Base-by-base conservation (phyloP, 2,797 vertebrate species). In the Cephalopachus bancanus region DNA sequence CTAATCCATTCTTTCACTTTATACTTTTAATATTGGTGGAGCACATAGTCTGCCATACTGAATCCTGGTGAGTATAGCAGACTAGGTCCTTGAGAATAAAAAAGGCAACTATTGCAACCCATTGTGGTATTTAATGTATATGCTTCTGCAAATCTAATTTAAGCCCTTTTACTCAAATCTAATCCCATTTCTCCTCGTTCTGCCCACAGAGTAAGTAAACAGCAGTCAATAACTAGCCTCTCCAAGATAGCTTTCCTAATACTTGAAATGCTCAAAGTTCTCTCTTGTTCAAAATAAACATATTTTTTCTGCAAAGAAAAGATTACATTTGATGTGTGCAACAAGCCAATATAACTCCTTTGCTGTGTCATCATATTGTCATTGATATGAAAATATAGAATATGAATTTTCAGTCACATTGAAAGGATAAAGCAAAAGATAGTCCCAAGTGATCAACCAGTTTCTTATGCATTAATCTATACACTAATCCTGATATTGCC, bases 341-440 rank as follows among this genome's bases (percentile, higher is more conserved):
- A 83, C 81, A 87, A 96, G 91, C 89, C 88, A 88, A 33, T 74
- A 59, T 62, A 94, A 93, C 79, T 95, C 71, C 83, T 94, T 95
- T 95, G 78, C 81, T 91, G 65, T 81, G 95, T 96, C 95, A 96
- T 92, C 93, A 96, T 75, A 79, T 95, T 95, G 94, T 92, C 97
- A 94, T 92, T 95, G 92, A 89, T 74, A 96, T 44, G 85, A 97
- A 97, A 97, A 97, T 96, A 91, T 10, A 94, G 55, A 93, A 74
- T 86, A 92, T 62, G 59, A 94, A 85, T 98, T 93, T 95, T 96
- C 90, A 49, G 55, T 83, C 94, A 95, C 57, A 72, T 85, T 89
- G 79, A 83, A 87, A 89, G 11, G n/a, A 95, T 90, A 96, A 89
- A 95, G 88, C 57, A 88, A 97, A 94, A 94, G 83, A 97, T 57